Base-by-base conservation (phyloP, 2,797 vertebrate genomes). In the Capromys pilorides region DNA sequence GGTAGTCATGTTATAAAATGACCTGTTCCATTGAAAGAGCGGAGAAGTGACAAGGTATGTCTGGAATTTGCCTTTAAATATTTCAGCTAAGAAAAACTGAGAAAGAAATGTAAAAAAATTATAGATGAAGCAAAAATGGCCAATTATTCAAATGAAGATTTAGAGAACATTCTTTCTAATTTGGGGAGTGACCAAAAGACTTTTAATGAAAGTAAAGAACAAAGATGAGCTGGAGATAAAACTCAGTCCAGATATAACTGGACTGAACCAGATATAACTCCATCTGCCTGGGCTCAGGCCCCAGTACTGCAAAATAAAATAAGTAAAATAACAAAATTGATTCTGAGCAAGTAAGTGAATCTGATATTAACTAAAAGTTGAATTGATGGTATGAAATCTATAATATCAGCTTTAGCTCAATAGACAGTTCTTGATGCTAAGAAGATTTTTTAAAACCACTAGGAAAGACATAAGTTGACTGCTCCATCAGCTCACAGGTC, bases 181-280 rank as follows among this genome's bases (percentile, higher is more conserved):
- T 88, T 81, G 71, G 36, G 83, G 69, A 90, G 49, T 88, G 24
- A 77, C 0, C n/a, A 39, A 87, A 81, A 59, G 16, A 10, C n/a
- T 61, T 66, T 83, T 28, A 81, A 66, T 59, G 57, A 39, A 93
- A 94, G 66, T n/a, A 6, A 85, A 85, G 84, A 73, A 91, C n/a
- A 64, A 39, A 89, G 84, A n/a, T 24, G 36, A 79, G 28, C 77
- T 79, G 49, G 4, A 31, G 18, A 54, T 79, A 18, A 19, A n/a
- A 54, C 75, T 51, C 49, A 79, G 77, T n/a, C n/a, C n/a, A n/a
- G n/a, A n/a, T n/a, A n/a, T n/a, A n/a, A n/a, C n/a, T n/a, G n/a
- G n/a, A n/a, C n/a, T n/a, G n/a, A n/a, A n/a, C n/a, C n/a, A n/a
- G n/a, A n/a, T 14, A 45, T 39, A 54, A 79, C 28, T 21, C 31